Conservation (phyloP, 2,888 invertebrate species). For the Ophion obscuratus region DNA sequence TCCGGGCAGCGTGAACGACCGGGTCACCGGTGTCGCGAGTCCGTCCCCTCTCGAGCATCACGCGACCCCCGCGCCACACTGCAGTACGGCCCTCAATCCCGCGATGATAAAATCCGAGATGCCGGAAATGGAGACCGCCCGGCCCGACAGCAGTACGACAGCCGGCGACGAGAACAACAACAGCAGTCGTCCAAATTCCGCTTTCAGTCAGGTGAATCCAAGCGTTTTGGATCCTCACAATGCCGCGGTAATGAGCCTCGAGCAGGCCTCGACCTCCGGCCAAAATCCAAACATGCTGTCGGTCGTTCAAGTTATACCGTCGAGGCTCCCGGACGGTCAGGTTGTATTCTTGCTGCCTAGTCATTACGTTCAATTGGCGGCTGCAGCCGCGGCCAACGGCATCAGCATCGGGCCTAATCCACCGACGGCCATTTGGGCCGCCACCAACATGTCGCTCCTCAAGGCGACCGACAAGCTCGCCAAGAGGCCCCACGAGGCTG, state of each 20-base stretch:
- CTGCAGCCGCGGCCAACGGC: slow-evolving; percentile 84
- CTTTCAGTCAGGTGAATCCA: slow-evolving; percentile 78
- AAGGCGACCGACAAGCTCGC: slow-evolving; percentile 81
- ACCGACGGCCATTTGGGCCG: slow-evolving; percentile 82
- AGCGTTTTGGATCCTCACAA: slow-evolving; percentile 75
- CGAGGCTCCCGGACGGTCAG: slow-evolving; percentile 86
- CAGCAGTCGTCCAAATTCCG: slow-evolving; percentile 81
- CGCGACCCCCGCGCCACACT: slow-evolving; percentile 82
- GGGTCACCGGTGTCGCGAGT: slow-evolving; percentile 78
- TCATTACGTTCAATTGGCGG: slow-evolving; percentile 87
- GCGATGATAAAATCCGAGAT: slow-evolving; percentile 74
- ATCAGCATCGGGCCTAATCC: slow-evolving; percentile 83
- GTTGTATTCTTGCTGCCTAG: slow-evolving; percentile 87
- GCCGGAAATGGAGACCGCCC: slow-evolving; percentile 76
- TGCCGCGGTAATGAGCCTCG: slow-evolving; percentile 72
- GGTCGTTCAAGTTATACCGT: slow-evolving; percentile 85
- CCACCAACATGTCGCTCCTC: slow-evolving; percentile 82
- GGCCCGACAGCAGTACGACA: slow-evolving; percentile 83
- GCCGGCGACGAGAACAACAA: slow-evolving; percentile 85
- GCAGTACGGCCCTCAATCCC: slow-evolving; percentile 77
- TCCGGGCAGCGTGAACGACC: slow-evolving; percentile 82
- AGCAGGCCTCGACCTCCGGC: slow-evolving; percentile 75
- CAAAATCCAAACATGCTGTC: slow-evolving; percentile 83
- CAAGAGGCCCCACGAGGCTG: slow-evolving; percentile 80
- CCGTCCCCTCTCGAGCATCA: slow-evolving; percentile 80